Conservation (phyloP, 1,140 invertebrate species). For the Tetramorium alpestre region DNA sequence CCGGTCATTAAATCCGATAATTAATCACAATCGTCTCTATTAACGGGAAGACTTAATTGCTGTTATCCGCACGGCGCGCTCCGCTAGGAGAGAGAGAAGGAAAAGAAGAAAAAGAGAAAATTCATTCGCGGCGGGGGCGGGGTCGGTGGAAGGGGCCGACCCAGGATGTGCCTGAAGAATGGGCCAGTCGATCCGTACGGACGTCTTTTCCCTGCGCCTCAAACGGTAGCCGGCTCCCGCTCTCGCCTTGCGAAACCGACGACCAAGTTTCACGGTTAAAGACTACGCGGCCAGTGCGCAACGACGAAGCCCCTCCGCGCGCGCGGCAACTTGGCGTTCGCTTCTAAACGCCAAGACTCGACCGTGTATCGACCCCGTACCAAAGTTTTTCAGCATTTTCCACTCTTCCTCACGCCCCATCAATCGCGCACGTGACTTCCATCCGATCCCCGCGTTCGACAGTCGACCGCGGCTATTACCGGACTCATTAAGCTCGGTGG, state of each 20-base stretch:
- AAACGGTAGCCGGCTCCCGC: conserved; percentile 49
- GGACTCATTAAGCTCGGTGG: conserved; percentile 14
- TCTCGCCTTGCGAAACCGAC: conserved; percentile 64
- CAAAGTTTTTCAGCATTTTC: conserved; percentile 4
- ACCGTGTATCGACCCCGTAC: background rate
- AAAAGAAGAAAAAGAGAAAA: conserved; percentile 2
- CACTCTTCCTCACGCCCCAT: conserved; percentile 9
- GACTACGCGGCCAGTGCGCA: background rate
- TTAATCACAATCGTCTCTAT: conserved; percentile 86
- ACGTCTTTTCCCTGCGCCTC: conserved; percentile 73
- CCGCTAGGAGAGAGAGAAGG: conserved; percentile 69
- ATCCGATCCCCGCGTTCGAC: conserved; percentile 12
- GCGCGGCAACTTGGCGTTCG: background rate
- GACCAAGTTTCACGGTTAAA: conserved; percentile 64
- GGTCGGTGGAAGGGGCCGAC: conserved; percentile 61
- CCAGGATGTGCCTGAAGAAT: conserved; percentile 73
- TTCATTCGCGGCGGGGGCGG: conserved; percentile 7
- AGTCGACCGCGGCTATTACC: conserved; percentile 25
- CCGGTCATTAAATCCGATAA: conserved; percentile 85
- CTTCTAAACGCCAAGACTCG: background rate
- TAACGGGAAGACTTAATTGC: conserved; percentile 84
- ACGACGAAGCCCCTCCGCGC: background rate
- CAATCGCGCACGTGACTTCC: conserved; percentile 1
- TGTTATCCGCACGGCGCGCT: conserved; percentile 82
- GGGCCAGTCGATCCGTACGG: conserved; percentile 67